Evolutionary conservation across 2,113 vertebrate genomes (phyloP).

Genomic region (Porphyrio hochstetteri): DNA sequence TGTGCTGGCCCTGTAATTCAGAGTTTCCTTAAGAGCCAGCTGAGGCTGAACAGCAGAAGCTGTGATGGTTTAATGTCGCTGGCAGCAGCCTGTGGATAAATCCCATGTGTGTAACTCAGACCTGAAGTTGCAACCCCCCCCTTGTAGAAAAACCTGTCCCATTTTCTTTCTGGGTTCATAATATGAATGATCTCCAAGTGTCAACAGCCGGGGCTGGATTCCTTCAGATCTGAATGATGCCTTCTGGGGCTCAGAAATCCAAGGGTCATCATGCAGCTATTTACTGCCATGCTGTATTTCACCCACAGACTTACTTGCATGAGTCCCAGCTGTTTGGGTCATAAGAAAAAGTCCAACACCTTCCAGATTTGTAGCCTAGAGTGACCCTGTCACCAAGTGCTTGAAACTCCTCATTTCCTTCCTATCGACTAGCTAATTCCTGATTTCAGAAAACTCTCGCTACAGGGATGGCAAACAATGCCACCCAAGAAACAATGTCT

Average conservation of each 20-base stretch:
- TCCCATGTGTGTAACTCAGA: background rate
- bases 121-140: rapidly evolving
- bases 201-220: background rate
- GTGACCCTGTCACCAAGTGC: background rate
- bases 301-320: background rate
- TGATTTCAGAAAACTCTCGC: background rate
- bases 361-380: background rate
- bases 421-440: too few species aligned
- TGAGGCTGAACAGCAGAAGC: background rate
- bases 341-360: background rate
- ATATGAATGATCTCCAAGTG: rapidly evolving
- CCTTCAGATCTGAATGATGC: background rate
- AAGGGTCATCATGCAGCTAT: background rate
- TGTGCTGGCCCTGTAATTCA: background rate
- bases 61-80: background rate
- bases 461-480: background rate
- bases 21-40: conserved; percentile 3
- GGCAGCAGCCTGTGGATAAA: background rate
- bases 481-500: background rate
- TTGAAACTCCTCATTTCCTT: background rate
- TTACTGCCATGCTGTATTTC: background rate
- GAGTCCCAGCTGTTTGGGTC: background rate
- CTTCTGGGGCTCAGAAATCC: background rate
- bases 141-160: background rate
- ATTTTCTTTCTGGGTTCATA: background rate